Percentiles rank a stretch among this genome's conserved stretches.
phyloP scores from a whole-genome alignment of 1,140 invertebrate species.

The Trachelipus rathkii region DNA sequence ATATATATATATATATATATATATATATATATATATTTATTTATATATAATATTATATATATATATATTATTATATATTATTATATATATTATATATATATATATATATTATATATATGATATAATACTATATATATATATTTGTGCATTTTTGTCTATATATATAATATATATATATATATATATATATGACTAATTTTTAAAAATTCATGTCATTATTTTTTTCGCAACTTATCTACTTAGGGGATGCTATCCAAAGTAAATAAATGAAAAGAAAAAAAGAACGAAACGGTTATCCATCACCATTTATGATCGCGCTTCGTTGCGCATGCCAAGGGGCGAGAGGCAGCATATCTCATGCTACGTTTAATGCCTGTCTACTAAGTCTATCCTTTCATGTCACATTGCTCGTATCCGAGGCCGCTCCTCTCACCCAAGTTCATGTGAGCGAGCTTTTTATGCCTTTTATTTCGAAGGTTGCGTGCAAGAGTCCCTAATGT shows the following conservation, averaged over 20 bases:
- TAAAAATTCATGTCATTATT: background rate
- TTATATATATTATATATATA: too few species aligned
- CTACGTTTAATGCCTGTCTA: background rate
- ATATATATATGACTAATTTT: too few species aligned
- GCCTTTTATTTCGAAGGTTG: background rate
- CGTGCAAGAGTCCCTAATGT: background rate
- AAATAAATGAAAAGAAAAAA: background rate
- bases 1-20: too few species aligned
- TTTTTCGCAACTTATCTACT: background rate
- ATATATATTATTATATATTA: too few species aligned
- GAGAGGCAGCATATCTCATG: background rate
- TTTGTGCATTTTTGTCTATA: too few species aligned
- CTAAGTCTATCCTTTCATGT: background rate
- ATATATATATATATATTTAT: too few species aligned
- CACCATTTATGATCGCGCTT: background rate
- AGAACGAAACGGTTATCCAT: background rate
- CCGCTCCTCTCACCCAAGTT: slow-evolving; percentile 30
- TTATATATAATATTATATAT: too few species aligned
- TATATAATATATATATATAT: too few species aligned
- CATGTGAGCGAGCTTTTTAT: slow-evolving; percentile 23
- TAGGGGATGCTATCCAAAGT: background rate
- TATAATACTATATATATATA: too few species aligned
- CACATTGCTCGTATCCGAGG: slow-evolving; percentile 31
- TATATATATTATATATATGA: too few species aligned
- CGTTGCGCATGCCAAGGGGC: background rate